Base-by-base conservation (phyloP, 2,113 vertebrate genomes). In the Heterochromis multidens region DNA sequence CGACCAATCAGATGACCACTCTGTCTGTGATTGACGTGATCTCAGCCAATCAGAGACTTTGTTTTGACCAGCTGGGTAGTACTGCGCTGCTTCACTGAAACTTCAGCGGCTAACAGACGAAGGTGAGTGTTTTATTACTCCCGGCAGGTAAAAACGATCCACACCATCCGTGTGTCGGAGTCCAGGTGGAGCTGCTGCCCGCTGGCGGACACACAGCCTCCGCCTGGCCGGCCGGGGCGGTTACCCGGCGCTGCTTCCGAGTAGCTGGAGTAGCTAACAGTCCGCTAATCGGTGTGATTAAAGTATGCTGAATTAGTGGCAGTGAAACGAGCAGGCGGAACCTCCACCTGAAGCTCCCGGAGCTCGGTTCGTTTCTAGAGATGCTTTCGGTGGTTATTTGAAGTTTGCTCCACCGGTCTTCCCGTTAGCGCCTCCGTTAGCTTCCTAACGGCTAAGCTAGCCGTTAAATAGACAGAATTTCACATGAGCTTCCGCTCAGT, bases 11-110 rank as follows among this genome's bases (percentile, higher is more conserved):
- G 16, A 70, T 0, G n/a, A 3, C 1, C 4, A 3, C 7, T 43
- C 10, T 3, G 1, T 11, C 3, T 25, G 33, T 43, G 78, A 84
- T n/a, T 12, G 83, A 77, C 11, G 1, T 2, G 4, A 33, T 40
- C 14, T 63, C 40, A 74, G 70, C 93, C 17, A 95, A 92, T 94
- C 91, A 88, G 23, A 82, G 57, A 21, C 80, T 72, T 79, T 87
- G 87, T 91, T 91, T 81, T 70, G 78, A 62, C 25, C 77, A 11
- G 8, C 29, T 4, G 58, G 25, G 40, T 17, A 23, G 14, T 8
- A 57, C 40, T 1, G 16, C 9, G 29, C 17, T n/a, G 5, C 70
- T 74, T 72, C 25, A 11, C 17, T 35, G 23, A 57, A 60, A 57
- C 70, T 74, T 33, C 7, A 29, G 84, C 83, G 60, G 35, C 58